Evolutionary conservation across 2,888 invertebrate species (phyloP).

Genomic region (Agrotis clavis): DNA sequence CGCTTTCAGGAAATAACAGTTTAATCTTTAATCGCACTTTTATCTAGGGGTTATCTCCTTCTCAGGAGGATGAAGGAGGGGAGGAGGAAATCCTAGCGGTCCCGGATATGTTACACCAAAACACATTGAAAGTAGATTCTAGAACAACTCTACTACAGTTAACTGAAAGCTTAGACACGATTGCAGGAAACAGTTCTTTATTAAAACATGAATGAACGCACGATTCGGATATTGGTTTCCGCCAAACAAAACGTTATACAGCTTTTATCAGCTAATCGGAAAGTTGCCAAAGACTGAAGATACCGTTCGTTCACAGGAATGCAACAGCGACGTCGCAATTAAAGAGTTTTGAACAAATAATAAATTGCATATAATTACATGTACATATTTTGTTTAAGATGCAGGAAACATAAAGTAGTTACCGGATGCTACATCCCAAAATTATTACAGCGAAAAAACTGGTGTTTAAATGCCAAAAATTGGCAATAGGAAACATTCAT

Average conservation of each 20-base stretch:
- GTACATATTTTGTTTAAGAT: conserved; percentile 8
- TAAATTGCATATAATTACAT: conserved; percentile 48
- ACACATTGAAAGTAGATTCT: not conserved
- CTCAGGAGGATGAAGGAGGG: too few species aligned
- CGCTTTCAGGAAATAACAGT: too few species aligned
- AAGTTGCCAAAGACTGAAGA: conserved; percentile 10
- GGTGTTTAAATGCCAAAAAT: conserved; percentile 51
- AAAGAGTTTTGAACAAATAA: conserved; percentile 30
- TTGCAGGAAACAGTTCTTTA: conserved; percentile 21
- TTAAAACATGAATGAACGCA: conserved; percentile 15
- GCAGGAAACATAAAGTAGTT: conserved; percentile 53
- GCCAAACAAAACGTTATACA: conserved; percentile 11
- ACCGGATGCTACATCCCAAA: conserved; percentile 47
- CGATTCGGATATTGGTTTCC: conserved; percentile 48
- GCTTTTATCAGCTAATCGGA: conserved; percentile 1
- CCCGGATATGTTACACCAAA: not conserved
- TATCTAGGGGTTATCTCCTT: too few species aligned
- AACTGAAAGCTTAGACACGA: conserved; percentile 37
- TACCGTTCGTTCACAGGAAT: conserved; percentile 14
- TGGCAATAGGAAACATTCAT: conserved; percentile 53
- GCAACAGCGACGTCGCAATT: conserved; percentile 23
- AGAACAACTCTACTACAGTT: not conserved
- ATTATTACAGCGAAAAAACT: conserved; percentile 42
- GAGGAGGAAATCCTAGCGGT: not conserved
- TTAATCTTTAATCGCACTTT: too few species aligned